A percentile compares a stretch with the other conserved stretches of the same genome.
These are phyloP conservation scores for Gallinago jamesoni DNA, from an alignment of 2,113 vertebrate genomes.

Conservation along the genomic window DNA sequence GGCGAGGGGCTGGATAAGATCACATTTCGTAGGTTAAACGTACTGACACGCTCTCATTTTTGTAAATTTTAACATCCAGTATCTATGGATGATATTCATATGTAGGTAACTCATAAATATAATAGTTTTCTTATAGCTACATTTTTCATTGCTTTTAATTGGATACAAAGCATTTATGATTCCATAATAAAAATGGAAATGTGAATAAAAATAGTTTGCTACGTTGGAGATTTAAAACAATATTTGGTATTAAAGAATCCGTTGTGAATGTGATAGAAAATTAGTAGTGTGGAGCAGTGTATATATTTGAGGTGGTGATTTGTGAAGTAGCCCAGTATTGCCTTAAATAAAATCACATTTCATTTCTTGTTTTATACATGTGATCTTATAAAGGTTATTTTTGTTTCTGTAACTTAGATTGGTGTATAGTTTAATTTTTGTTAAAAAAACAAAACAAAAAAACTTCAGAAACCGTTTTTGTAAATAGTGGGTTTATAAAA, in stretches of 20 bases:
- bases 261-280: slow-evolving; percentile 84
- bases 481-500: slow-evolving; percentile 80
- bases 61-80: slow-evolving; percentile 70
- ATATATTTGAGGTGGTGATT: slow-evolving; percentile 86
- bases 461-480: slow-evolving; percentile 74
- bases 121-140: slow-evolving; percentile 72
- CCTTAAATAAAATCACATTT: slow-evolving; percentile 89
- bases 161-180: slow-evolving; percentile 73
- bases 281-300: slow-evolving; percentile 84
- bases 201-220: slow-evolving; percentile 81
- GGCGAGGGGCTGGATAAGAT: slow-evolving; percentile 65
- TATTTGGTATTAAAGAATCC: slow-evolving; percentile 78
- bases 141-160: slow-evolving; percentile 73
- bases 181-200: slow-evolving; percentile 78
- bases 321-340: slow-evolving; percentile 89
- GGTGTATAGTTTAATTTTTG: slow-evolving; percentile 82
- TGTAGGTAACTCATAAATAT: slow-evolving; percentile 72
- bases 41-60: slow-evolving; percentile 69
- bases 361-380: slow-evolving; percentile 85
- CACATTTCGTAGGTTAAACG: slow-evolving; percentile 66
- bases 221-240: slow-evolving; percentile 77
- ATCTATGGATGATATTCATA: slow-evolving; percentile 65
- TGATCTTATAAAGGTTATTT: slow-evolving; percentile 79
- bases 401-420: slow-evolving; percentile 78
- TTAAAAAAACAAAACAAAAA: slow-evolving; percentile 63